A percentile compares a stretch with the other conserved stretches of the same genome.
phyloP scores from a whole-genome alignment of 2,888 invertebrate species.

The Chloroclystis v-ata region DNA sequence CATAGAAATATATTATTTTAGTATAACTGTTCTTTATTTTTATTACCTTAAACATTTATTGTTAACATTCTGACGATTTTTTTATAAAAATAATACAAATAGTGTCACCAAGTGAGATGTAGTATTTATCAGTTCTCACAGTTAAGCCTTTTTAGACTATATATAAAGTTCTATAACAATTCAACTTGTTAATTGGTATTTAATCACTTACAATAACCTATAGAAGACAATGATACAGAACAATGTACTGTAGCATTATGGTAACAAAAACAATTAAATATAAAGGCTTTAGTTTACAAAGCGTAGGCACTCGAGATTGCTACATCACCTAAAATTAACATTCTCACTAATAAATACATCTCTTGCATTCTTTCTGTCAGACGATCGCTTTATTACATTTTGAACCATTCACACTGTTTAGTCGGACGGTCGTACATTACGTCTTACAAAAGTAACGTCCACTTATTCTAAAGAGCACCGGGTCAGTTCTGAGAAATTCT shows the following conservation, averaged over 20 bases:
- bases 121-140: constrained; percentile 17
- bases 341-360: constrained; percentile 76
- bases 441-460: constrained; percentile 64
- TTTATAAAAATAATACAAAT: constrained; percentile 76
- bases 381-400: constrained; percentile 34
- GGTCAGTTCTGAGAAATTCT: constrained; percentile 70
- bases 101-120: constrained; percentile 36
- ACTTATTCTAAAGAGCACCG: constrained; percentile 69
- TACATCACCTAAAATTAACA: constrained; percentile 70
- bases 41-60: constrained; percentile 75
- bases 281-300: constrained; percentile 76
- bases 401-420: constrained; percentile 43
- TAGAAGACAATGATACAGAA: constrained; percentile 75
- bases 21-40: constrained; percentile 73
- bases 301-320: constrained; percentile 79
- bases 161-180: constrained; percentile 62
- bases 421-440: constrained; percentile 67
- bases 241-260: constrained; percentile 69
- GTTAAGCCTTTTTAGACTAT: constrained; percentile 38
- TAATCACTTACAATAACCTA: constrained; percentile 68
- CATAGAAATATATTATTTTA: constrained; percentile 78
- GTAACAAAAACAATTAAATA: constrained; percentile 76
- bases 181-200: constrained; percentile 76
- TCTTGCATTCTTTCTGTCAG: constrained; percentile 52
- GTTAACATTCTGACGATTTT: constrained; percentile 75